Evolutionary conservation across 2,113 vertebrate genomes (phyloP).

Genomic region (Litocranius walleri): DNA sequence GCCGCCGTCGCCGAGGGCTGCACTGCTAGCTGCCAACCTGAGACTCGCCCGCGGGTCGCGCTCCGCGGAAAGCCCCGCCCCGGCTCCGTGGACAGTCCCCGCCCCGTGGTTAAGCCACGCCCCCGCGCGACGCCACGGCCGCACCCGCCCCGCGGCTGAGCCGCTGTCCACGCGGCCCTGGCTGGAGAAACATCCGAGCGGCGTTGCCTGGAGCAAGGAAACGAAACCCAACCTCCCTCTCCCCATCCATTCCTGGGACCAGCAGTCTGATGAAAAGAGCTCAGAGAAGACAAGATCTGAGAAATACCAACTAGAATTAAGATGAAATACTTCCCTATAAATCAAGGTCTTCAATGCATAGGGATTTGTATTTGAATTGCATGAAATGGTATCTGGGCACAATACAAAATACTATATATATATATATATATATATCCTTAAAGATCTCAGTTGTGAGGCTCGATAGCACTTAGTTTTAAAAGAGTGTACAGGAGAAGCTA

Average conservation of each 20-base stretch:
- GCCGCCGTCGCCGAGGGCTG: neutral
- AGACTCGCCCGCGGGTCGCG: neutral
- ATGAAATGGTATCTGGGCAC: neutral
- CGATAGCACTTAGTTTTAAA: neutral
- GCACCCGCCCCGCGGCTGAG: fast-evolving
- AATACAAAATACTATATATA: neutral
- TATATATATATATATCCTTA: neutral
- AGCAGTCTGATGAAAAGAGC: neutral
- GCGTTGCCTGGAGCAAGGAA: neutral
- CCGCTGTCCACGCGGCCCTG: fast-evolving
- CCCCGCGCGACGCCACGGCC: fast-evolving
- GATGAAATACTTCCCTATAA: neutral
- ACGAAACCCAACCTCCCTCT: neutral
- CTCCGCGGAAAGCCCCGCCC: neutral
- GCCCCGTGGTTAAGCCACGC: neutral
- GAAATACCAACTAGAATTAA: neutral
- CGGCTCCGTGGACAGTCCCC: neutral
- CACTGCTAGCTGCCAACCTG: neutral
- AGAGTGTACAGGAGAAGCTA: neutral
- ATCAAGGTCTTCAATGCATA: neutral
- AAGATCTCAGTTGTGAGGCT: neutral
- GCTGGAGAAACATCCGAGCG: fast-evolving
- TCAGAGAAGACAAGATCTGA: neutral
- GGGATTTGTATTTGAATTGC: neutral
- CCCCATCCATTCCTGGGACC: neutral